Evolutionary conservation across 2,113 vertebrate species (phyloP).

Genomic region (Donacobius atricapilla): DNA sequence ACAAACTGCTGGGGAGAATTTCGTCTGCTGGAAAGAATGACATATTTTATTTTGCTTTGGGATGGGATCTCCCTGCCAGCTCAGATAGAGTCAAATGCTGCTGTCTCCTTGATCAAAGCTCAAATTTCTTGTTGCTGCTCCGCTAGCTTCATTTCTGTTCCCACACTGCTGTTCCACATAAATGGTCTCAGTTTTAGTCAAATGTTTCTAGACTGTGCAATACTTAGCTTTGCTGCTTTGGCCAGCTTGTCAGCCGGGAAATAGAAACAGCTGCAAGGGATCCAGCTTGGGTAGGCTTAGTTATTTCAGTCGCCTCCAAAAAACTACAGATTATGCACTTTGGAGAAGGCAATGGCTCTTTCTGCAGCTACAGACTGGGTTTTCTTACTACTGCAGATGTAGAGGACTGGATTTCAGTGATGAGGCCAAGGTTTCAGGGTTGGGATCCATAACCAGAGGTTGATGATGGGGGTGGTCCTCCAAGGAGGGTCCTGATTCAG

Average conservation of each 20-base stretch:
- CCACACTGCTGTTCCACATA: background rate
- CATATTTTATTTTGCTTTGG: constrained; percentile 42
- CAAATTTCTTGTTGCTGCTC: background rate
- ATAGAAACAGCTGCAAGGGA: background rate
- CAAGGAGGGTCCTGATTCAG: background rate
- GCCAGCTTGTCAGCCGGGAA: constrained; percentile 7
- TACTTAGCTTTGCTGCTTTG: background rate
- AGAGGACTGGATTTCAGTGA: background rate
- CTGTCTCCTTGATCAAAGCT: constrained; percentile 35
- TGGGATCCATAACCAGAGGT: background rate
- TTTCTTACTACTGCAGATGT: background rate
- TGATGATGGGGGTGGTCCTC: constrained; percentile 39
- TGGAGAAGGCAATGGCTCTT: background rate
- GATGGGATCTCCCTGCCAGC: constrained; percentile 9
- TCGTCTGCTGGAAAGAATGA: constrained; percentile 24
- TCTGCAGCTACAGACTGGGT: background rate
- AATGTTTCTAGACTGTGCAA: background rate
- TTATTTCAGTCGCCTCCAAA: background rate
- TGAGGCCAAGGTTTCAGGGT: background rate
- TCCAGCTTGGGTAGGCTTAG: background rate
- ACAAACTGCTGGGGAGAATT: constrained; percentile 14
- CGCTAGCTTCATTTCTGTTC: background rate
- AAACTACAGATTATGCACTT: background rate
- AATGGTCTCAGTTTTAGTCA: background rate
- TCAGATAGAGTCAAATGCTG: constrained; percentile 21